Conservation (phyloP, 2,888 invertebrate genomes). For the Brachycybe producta region DNA sequence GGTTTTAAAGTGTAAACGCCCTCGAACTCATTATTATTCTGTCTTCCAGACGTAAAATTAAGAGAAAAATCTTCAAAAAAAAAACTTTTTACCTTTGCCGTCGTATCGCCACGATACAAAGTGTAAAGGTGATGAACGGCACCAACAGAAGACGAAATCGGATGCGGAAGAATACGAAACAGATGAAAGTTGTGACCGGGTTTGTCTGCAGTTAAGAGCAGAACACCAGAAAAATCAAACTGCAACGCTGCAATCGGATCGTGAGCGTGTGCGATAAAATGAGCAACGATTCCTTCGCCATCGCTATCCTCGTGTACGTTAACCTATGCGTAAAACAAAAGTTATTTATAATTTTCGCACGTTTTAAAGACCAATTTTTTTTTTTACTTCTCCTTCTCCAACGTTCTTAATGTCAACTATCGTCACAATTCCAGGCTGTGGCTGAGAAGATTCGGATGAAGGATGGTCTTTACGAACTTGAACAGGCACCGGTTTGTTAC, state of each 20-base stretch:
- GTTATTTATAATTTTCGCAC: too few species aligned
- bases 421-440: constrained; percentile 76
- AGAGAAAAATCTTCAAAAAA: background rate
- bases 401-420: constrained; percentile 51
- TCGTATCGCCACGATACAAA: constrained; percentile 86
- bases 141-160: constrained; percentile 69
- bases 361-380: too few species aligned
- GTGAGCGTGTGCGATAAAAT: constrained; percentile 73
- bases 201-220: constrained; percentile 79
- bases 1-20: too few species aligned
- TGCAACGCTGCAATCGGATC: constrained; percentile 70
- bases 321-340: constrained; percentile 30
- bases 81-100: constrained; percentile 58
- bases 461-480: constrained; percentile 24
- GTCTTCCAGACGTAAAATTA: too few species aligned
- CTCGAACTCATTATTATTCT: too few species aligned
- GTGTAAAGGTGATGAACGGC: constrained; percentile 91
- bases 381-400: constrained; percentile 20
- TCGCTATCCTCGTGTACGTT: constrained; percentile 43
- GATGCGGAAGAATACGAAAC: constrained; percentile 86
- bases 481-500: constrained; percentile 32
- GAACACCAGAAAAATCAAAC: constrained; percentile 80
- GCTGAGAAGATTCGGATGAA: constrained; percentile 44
- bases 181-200: constrained; percentile 92
- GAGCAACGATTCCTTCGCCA: constrained; percentile 64